Conservation (phyloP, 1,140 invertebrate species). For the Aphelenchoides fujianensis region DNA sequence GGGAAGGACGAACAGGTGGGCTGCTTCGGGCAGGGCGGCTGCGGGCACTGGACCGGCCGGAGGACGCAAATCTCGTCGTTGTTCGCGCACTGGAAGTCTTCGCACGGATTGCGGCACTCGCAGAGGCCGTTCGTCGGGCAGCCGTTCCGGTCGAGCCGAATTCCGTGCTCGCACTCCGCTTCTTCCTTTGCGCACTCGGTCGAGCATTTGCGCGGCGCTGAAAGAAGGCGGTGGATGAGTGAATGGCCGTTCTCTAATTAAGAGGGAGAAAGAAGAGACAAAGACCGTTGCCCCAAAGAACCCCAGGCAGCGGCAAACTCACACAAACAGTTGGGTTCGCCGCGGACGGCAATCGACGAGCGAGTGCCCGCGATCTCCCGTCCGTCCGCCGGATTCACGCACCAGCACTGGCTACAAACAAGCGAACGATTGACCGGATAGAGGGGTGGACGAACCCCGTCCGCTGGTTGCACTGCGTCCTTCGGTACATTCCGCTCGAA, state of each 20-base stretch:
- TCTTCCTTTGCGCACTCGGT: conserved; percentile 24
- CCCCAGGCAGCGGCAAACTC: no score
- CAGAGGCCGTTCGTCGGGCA: conserved; percentile 50
- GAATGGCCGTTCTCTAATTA: no score
- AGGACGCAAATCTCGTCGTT: conserved; percentile 46
- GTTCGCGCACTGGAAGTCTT: conserved; percentile 46
- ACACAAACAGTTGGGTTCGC: conserved; percentile 32
- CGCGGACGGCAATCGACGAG: conserved; percentile 18
- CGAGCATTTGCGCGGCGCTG: conserved; percentile 35
- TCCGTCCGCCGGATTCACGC: conserved; percentile 42
- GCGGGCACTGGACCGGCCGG: conserved; percentile 32
- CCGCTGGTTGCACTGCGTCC: conserved; percentile 37
- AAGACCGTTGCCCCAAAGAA: no score
- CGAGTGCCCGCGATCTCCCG: conserved; percentile 40
- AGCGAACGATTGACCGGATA: not conserved
- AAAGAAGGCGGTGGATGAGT: no score
- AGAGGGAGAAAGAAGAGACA: no score
- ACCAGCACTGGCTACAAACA: conserved; percentile 49
- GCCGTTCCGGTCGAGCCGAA: conserved; percentile 44
- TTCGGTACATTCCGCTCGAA: conserved; percentile 32
- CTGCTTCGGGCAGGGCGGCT: conserved; percentile 9
- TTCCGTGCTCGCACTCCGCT: conserved; percentile 39
- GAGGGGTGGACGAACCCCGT: conserved; percentile 20
- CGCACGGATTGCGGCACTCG: conserved; percentile 47
- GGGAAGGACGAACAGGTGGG: conserved; percentile 13